phyloP scores from a whole-genome alignment of 2,113 vertebrate species.

The Mesocricetus auratus region DNA sequence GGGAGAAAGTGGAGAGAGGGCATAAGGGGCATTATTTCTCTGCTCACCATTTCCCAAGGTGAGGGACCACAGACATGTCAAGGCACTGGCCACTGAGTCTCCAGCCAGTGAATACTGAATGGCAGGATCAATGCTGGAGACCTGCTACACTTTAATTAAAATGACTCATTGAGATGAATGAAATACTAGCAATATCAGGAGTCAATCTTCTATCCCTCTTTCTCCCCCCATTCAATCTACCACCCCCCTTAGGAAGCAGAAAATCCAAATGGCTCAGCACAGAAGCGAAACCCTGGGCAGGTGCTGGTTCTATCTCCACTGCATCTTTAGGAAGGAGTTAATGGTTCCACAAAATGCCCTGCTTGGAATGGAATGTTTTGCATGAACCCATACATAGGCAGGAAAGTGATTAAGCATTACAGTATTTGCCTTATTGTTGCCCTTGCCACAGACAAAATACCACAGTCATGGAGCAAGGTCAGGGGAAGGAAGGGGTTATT shows the following conservation, averaged over 20 bases:
- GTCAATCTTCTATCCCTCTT: background rate
- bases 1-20: no score
- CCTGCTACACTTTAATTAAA: background rate
- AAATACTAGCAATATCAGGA: background rate
- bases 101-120: background rate
- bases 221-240: background rate
- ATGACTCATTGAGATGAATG: background rate
- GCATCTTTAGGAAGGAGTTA: background rate
- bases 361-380: constrained; percentile 27
- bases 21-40: background rate
- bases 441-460: background rate
- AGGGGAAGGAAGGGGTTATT: background rate
- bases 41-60: background rate
- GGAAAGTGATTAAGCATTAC: constrained; percentile 69
- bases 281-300: background rate
- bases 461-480: background rate
- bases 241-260: background rate
- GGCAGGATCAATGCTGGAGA: background rate
- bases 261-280: background rate
- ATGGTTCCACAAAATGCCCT: background rate
- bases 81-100: background rate
- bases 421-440: constrained; percentile 37
- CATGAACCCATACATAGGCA: background rate
- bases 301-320: background rate
- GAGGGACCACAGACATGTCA: background rate